Conservation (phyloP, 2,113 vertebrate species). For the Calyptommatus sinebrachiatus region DNA sequence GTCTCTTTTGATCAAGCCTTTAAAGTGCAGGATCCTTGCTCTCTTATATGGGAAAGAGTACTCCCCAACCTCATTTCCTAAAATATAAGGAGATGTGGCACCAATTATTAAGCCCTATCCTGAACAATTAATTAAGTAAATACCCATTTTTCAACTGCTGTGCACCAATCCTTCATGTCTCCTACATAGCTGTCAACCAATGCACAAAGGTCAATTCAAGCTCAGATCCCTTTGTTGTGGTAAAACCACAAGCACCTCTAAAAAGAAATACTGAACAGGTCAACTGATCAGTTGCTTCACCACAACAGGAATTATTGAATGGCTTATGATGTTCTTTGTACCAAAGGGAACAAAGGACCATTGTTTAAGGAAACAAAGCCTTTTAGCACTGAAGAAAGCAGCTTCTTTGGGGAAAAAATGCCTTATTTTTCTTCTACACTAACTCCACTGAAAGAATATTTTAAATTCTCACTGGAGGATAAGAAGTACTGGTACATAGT, state of each 20-base stretch:
- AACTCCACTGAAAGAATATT: background rate
- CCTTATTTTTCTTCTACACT: background rate
- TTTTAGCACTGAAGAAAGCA: slow-evolving; percentile 13
- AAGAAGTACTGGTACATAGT: too few relatives aligned
- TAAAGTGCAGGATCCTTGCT: too few relatives aligned
- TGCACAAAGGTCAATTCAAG: slow-evolving; percentile 11
- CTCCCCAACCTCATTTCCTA: background rate
- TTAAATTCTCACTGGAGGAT: background rate
- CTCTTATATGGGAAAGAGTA: too few relatives aligned
- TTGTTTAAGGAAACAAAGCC: slow-evolving; percentile 19
- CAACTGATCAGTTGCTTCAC: slow-evolving; percentile 18
- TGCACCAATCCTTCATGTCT: background rate
- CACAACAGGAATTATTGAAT: slow-evolving; percentile 17
- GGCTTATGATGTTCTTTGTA: slow-evolving; percentile 7
- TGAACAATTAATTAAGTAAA: slow-evolving; percentile 20
- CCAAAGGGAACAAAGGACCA: background rate
- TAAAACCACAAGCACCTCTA: background rate
- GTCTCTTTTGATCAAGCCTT: too few relatives aligned
- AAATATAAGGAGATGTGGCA: background rate
- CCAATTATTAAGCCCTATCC: slow-evolving; percentile 3
- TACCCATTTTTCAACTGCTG: background rate
- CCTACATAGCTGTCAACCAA: slow-evolving; percentile 17
- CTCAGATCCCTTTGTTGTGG: slow-evolving; percentile 5
- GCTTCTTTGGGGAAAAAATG: slow-evolving; percentile 8
- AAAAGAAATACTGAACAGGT: slow-evolving; percentile 9